Percentiles rank a stretch among this genome's conserved stretches.
These are phyloP conservation scores for Platichthys flesus DNA, from an alignment of 2,113 vertebrate genomes.

Conservation along the genomic window DNA sequence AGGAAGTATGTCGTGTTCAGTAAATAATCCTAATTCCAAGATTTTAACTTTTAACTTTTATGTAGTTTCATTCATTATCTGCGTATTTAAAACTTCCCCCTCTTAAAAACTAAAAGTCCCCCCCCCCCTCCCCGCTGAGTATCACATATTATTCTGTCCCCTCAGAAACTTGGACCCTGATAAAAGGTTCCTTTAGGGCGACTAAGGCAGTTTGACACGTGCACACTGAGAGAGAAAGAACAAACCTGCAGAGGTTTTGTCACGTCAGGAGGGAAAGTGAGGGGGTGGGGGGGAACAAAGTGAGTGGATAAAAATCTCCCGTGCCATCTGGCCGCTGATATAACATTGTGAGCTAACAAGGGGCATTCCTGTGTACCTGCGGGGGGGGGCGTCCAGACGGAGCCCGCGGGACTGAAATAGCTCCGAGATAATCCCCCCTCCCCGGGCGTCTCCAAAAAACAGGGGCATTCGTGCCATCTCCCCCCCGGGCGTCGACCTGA, in stretches of 20 bases:
- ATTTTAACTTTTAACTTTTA: too few relatives aligned
- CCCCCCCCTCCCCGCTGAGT: too few relatives aligned
- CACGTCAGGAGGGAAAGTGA: slow-evolving; percentile 16
- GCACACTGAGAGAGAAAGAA: too few relatives aligned
- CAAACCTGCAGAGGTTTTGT: not conserved
- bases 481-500: slow-evolving; percentile 50
- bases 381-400: slow-evolving; percentile 52
- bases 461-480: slow-evolving; percentile 57
- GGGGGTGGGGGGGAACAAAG: not conserved
- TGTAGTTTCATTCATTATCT: too few relatives aligned
- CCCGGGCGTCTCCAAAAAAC: slow-evolving; percentile 56
- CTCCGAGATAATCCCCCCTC: slow-evolving; percentile 63
- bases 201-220: too few relatives aligned
- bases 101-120: too few relatives aligned
- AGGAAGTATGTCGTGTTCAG: too few relatives aligned
- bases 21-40: too few relatives aligned
- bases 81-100: too few relatives aligned
- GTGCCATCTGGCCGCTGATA: slow-evolving; percentile 55
- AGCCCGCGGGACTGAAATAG: slow-evolving; percentile 73
- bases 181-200: too few relatives aligned
- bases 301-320: not conserved
- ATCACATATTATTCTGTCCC: too few relatives aligned
- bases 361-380: slow-evolving; percentile 75
- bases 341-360: slow-evolving; percentile 66
- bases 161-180: too few relatives aligned